Conservation (phyloP, 1,140 invertebrate species). For the Aphelinus certus region DNA sequence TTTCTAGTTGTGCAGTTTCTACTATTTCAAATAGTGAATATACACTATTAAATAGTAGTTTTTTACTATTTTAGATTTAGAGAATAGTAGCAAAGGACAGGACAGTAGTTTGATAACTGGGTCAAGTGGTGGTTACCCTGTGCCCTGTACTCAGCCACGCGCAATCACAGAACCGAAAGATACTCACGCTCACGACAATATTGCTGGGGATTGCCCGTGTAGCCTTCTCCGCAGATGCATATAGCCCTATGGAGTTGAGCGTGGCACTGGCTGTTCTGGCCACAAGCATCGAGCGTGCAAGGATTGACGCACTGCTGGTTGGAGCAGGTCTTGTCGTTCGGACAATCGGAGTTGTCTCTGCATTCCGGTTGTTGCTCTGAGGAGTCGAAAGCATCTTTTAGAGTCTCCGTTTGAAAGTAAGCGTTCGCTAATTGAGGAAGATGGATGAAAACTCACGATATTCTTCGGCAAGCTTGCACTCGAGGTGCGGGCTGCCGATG, state of each 20-base stretch:
- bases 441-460: conserved; percentile 45
- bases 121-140: too few species aligned
- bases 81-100: too few species aligned
- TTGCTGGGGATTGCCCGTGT: conserved; percentile 84
- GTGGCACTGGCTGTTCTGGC: conserved; percentile 82
- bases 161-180: background rate
- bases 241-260: conserved; percentile 83
- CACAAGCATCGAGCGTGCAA: conserved; percentile 79
- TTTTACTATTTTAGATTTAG: too few species aligned
- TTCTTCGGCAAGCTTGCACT: conserved; percentile 67
- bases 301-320: conserved; percentile 81
- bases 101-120: too few species aligned
- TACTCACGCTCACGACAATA: conserved; percentile 77
- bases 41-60: too few species aligned
- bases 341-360: conserved; percentile 80
- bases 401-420: too few species aligned
- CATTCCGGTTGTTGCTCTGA: conserved; percentile 79
- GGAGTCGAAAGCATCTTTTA: conserved; percentile 11
- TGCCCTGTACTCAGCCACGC: too few species aligned
- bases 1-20: too few species aligned
- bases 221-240: conserved; percentile 85
- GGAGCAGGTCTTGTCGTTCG: conserved; percentile 84
- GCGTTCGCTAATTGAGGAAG: background rate
- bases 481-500: conserved; percentile 80
- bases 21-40: too few species aligned